These are phyloP conservation scores for Meghimatium bilineatum DNA, from an alignment of 2,888 invertebrate species.

Conservation along the genomic window DNA sequence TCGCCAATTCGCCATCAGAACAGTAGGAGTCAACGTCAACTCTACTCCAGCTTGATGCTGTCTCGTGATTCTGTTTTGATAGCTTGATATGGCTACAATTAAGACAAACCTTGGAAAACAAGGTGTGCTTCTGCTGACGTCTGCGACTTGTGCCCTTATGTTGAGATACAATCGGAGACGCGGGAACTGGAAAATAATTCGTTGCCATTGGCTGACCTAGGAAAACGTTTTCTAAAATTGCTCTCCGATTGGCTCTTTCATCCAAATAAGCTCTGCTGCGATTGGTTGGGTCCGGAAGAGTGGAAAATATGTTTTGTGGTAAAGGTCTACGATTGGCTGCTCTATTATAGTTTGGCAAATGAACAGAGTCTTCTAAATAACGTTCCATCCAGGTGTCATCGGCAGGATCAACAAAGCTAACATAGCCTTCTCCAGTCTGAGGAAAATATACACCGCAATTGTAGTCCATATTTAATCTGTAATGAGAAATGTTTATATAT, in stretches of 20 bases:
- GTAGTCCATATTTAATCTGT: conserved; percentile 36
- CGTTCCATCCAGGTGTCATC: conserved; percentile 44
- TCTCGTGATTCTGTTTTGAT: background rate
- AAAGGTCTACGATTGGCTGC: conserved; percentile 45
- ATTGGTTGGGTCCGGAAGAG: conserved; percentile 43
- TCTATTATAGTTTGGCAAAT: conserved; percentile 24
- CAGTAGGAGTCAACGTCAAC: conserved; percentile 36
- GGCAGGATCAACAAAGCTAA: conserved; percentile 43
- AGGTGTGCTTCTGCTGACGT: conserved; percentile 3
- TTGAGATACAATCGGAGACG: conserved; percentile 8
- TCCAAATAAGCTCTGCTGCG: conserved; percentile 26
- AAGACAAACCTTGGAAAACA: conserved; percentile 44
- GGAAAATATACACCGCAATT: conserved; percentile 46
- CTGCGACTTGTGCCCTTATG: background rate
- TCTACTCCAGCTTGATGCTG: conserved; percentile 30
- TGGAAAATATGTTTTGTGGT: conserved; percentile 43
- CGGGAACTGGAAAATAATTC: conserved; percentile 28
- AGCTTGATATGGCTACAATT: conserved; percentile 33
- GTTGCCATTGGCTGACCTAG: conserved; percentile 38
- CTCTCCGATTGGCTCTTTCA: conserved; percentile 36
- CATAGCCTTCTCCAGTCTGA: conserved; percentile 38
- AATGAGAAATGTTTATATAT: too few species aligned
- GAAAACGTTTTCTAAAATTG: conserved; percentile 46
- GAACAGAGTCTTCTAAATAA: conserved; percentile 24
- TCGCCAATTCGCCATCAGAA: conserved; percentile 32